phyloP scores from a whole-genome alignment of 1,140 invertebrate species.

The Lucilia cuprina region DNA sequence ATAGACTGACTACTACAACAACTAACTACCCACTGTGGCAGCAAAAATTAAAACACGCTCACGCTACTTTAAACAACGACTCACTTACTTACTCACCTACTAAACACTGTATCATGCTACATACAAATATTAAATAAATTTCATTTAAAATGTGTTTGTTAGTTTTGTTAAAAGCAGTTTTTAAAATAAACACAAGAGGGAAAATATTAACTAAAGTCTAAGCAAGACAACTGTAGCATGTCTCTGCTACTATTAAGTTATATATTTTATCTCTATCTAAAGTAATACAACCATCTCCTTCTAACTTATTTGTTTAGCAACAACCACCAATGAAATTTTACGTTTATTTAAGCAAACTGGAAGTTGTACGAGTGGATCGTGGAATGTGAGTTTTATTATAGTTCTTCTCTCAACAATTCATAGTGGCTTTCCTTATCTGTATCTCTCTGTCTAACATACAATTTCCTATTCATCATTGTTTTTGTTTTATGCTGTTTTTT shows the following conservation, averaged over 20 bases:
- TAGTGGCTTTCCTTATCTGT: neutral
- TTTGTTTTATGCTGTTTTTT: neutral
- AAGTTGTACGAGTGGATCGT: neutral
- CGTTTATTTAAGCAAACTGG: neutral
- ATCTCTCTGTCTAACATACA: neutral
- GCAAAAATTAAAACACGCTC: neutral
- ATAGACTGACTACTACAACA: neutral
- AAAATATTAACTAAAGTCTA: neutral
- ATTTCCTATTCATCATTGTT: neutral
- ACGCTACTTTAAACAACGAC: too few relatives aligned
- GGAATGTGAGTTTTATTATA: conserved; percentile 1
- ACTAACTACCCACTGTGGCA: neutral
- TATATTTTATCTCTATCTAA: neutral
- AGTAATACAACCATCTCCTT: conserved; percentile 2
- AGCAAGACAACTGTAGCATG: neutral
- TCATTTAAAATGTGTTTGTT: neutral
- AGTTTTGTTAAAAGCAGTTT: neutral
- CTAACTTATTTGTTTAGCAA: neutral
- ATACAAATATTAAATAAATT: too few relatives aligned
- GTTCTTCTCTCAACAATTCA: neutral
- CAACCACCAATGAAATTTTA: neutral
- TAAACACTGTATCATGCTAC: too few relatives aligned
- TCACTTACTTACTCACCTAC: too few relatives aligned
- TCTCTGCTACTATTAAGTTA: neutral
- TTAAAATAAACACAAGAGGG: neutral